Conservation (phyloP, 2,888 invertebrate genomes). For the Lacanobia oleracea region DNA sequence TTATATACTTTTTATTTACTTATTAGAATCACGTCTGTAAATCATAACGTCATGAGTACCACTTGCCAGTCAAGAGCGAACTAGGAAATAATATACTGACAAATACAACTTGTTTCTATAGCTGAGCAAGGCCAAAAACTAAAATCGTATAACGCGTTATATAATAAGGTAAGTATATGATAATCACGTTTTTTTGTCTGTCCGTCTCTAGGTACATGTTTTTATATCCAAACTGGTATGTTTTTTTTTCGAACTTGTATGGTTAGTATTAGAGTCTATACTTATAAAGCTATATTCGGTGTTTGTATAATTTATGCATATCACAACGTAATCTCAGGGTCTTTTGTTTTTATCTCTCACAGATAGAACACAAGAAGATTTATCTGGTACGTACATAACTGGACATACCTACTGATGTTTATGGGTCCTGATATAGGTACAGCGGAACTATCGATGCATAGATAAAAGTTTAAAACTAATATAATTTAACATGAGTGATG, state of each 20-base stretch:
- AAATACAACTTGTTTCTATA: constrained; percentile 26
- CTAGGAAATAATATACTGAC: constrained; percentile 14
- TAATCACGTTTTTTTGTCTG: constrained; percentile 19
- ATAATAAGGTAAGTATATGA: constrained; percentile 1
- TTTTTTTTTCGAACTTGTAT: constrained; percentile 2
- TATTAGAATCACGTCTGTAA: background rate
- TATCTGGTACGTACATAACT: no score
- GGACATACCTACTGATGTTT: no score
- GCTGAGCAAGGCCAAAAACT: constrained; percentile 24
- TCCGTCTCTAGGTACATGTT: background rate
- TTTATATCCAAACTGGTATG: background rate
- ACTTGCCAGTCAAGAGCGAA: constrained; percentile 15
- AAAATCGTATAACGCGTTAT: constrained; percentile 16
- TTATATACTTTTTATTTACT: background rate
- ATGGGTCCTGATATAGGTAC: no score
- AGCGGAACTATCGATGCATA: no score
- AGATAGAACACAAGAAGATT: background rate
- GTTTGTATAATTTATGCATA: constrained; percentile 9
- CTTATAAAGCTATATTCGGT: background rate
- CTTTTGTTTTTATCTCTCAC: constrained; percentile 6
- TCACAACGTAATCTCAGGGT: constrained; percentile 1
- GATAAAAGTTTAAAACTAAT: no score
- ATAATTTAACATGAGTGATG: no score
- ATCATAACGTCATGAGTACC: background rate
- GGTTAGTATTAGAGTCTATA: background rate